Percentiles rank a stretch among this genome's conserved stretches.
Evolutionary conservation across 2,888 invertebrate species (phyloP).

Genomic region (Smittia aterrima): DNA sequence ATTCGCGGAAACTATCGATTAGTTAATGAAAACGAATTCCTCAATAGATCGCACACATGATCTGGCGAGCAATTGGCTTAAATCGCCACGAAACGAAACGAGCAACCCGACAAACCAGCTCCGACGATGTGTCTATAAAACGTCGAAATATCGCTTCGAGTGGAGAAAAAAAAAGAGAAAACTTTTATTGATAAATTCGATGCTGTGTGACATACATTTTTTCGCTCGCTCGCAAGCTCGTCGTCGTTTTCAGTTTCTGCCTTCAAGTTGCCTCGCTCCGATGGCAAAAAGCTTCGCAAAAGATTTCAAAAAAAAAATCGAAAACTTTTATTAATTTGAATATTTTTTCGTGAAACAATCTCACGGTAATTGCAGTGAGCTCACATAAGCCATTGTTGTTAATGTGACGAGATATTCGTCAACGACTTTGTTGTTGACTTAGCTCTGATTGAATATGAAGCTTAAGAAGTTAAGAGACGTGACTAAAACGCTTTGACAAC

Average conservation of each 20-base stretch:
- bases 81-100: background rate
- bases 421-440: no score
- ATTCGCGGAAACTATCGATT: constrained; percentile 19
- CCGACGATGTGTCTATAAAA: background rate
- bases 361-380: background rate
- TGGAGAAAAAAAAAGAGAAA: constrained; percentile 40
- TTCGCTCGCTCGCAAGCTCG: background rate
- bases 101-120: background rate
- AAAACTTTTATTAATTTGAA: constrained; percentile 18
- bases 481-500: no score
- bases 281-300: background rate
- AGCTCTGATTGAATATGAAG: no score
- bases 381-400: constrained; percentile 6
- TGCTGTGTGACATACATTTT: constrained; percentile 39
- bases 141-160: constrained; percentile 24
- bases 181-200: constrained; percentile 42
- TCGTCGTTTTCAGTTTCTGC: constrained; percentile 18
- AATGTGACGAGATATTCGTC: background rate
- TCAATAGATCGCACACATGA: background rate
- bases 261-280: background rate
- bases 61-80: background rate
- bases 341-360: constrained; percentile 1
- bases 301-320: background rate
- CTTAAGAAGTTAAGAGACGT: no score
- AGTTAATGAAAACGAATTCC: background rate